These are phyloP conservation scores for Trichechus manatus DNA, from an alignment of 2,113 vertebrate species.

Conservation along the genomic window DNA sequence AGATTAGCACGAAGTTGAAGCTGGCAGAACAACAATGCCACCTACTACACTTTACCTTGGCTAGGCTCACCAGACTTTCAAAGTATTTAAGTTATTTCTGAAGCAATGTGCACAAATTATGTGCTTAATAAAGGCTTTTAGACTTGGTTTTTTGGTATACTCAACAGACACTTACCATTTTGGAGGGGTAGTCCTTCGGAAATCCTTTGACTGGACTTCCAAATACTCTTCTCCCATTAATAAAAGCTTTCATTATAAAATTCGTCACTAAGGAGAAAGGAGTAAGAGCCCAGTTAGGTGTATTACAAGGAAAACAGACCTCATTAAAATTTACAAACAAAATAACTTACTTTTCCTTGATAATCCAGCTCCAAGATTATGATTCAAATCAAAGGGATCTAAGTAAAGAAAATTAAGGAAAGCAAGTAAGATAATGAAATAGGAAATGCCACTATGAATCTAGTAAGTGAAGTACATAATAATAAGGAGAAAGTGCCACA, in stretches of 20 bases:
- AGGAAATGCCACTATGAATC: background rate
- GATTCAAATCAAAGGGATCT: constrained; percentile 98
- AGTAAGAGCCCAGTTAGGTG: constrained; percentile 35
- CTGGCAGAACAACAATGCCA: background rate
- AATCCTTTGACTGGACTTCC: constrained; percentile 92
- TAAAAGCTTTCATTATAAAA: constrained; percentile 99
- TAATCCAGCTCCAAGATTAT: constrained; percentile 97
- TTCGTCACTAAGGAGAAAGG: constrained; percentile 92
- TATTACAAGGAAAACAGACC: constrained; percentile 52
- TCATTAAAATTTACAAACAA: constrained; percentile 32
- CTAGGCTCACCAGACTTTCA: background rate
- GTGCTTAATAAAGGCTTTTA: background rate
- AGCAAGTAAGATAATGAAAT: constrained; percentile 46
- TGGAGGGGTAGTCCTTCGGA: constrained; percentile 91
- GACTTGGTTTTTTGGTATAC: background rate
- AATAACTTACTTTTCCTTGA: constrained; percentile 95
- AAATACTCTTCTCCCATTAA: constrained; percentile 95
- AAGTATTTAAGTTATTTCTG: background rate
- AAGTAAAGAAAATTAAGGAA: constrained; percentile 61
- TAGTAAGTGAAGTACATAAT: background rate
- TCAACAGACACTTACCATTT: constrained; percentile 90
- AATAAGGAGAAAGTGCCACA: background rate
- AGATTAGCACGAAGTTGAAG: background rate
- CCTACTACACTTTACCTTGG: background rate
- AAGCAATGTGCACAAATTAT: background rate